These are phyloP conservation scores for Cyanoderma ruficeps DNA, from an alignment of 2,113 vertebrate genomes.

Conservation along the genomic window DNA sequence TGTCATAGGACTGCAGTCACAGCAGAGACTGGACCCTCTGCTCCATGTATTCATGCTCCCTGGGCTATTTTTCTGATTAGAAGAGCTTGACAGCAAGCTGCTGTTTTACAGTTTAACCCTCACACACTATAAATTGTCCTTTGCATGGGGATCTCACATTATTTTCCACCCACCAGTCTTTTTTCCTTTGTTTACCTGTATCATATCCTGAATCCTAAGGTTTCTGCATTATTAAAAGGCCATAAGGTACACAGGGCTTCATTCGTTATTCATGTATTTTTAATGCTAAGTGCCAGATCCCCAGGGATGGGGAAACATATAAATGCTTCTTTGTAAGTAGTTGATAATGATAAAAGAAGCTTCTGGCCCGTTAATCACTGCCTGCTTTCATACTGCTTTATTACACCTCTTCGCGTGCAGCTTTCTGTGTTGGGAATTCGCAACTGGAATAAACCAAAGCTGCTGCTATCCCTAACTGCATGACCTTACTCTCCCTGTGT, in stretches of 20 bases:
- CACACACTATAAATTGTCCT: not conserved
- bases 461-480: not conserved
- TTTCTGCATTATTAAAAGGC: slow-evolving; percentile 73
- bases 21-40: not conserved
- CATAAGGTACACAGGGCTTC: slow-evolving; percentile 56
- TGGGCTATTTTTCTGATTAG: slow-evolving; percentile 13
- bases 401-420: not conserved
- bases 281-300: slow-evolving; percentile 71
- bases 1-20: not conserved
- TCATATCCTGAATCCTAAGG: slow-evolving; percentile 58
- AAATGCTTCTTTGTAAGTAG: slow-evolving; percentile 72
- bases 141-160: not conserved
- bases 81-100: slow-evolving; percentile 33
- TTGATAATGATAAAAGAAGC: slow-evolving; percentile 67
- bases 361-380: slow-evolving; percentile 62
- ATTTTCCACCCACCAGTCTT: not conserved
- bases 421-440: slow-evolving; percentile 17
- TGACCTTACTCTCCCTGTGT: not conserved
- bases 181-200: slow-evolving; percentile 65
- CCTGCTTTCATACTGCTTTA: slow-evolving; percentile 60
- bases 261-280: slow-evolving; percentile 75
- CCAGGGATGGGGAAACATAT: slow-evolving; percentile 62
- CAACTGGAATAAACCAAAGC: slow-evolving; percentile 20
- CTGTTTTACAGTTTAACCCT: slow-evolving; percentile 31
- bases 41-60: not conserved